Evolutionary conservation across 2,113 vertebrate genomes (phyloP).

Genomic region (Pteruthius melanotis): DNA sequence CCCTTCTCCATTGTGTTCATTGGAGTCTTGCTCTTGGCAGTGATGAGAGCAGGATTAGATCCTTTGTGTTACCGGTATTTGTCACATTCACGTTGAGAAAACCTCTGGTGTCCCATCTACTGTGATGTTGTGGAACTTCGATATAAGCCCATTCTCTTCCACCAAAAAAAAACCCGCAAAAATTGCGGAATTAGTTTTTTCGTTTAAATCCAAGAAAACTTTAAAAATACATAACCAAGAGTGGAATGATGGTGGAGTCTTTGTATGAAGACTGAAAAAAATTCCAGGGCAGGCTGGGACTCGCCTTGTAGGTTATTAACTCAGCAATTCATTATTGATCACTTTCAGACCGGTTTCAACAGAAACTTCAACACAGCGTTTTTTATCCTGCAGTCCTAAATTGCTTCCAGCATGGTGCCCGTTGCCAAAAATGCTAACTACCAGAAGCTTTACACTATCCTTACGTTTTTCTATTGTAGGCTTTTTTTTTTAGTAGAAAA

Average conservation of each 20-base stretch:
- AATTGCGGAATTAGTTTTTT: not conserved
- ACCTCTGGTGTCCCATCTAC: not conserved
- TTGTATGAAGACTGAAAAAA: not conserved
- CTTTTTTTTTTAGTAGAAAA: not conserved
- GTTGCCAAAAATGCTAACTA: not conserved
- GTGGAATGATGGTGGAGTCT: not conserved
- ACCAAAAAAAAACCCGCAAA: too few relatives aligned
- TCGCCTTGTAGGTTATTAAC: not conserved
- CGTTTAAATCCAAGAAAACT: not conserved
- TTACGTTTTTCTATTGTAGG: not conserved
- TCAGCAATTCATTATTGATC: conserved; percentile 11
- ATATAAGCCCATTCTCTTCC: not conserved
- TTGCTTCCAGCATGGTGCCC: not conserved
- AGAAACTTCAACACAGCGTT: not conserved
- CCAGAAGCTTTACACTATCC: not conserved
- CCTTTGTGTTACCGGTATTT: not conserved
- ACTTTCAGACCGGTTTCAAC: not conserved
- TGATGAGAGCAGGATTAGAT: not conserved
- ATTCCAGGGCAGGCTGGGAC: not conserved
- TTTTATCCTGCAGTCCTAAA: not conserved
- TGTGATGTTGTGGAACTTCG: not conserved
- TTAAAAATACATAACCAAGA: not conserved
- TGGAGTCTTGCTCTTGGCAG: not conserved
- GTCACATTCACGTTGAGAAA: not conserved
- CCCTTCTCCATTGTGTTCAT: not conserved